Base-by-base conservation (phyloP, 2,113 vertebrate species). In the Sakesphorus luctuosus region DNA sequence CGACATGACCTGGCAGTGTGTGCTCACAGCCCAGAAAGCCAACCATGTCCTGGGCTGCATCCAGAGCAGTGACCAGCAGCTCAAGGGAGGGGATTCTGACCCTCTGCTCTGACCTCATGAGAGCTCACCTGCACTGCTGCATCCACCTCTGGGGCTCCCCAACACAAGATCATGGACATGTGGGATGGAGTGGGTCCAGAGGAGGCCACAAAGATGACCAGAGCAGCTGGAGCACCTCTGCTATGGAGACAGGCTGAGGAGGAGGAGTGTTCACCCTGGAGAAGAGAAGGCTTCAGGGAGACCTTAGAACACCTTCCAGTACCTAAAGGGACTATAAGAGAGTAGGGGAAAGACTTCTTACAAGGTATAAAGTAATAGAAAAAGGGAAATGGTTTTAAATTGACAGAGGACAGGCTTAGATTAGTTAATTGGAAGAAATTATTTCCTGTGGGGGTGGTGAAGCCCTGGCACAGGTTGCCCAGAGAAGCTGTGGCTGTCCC, bases 101-200 rank as follows among this genome's bases (percentile, higher is more conserved):
- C 21, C 33, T 61, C 15, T 38, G 38, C 33, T 62, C n/a, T 62
- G 38, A n/a, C 62, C 56, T n/a, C 24, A 15, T 43, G 40, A 43
- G 40, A 40, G 40, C 40, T 5, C 49, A 29, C 35, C 58, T 40
- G 58, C 56, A 71, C 40, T 3, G 66, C 56, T 55, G 58, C 29
- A 31, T 5, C 43, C 46, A 33, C 36, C 65, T 28, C 65, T 69
- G 74, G 36, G 18, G 1, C 6, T 56, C 13, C 44, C 36, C 74
- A 31, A 1, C 2, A 18, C 3, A 18, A 18, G 59, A 31, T 43
- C 0, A 2, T 3, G 17, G 26, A 36, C 25, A 10, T 73, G 21
- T 9, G 18, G 50, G 35, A 24, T 33, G 50, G 35, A 24, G 20
- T 6, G 17, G 9, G 7, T 43, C 35, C 31, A 56, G n/a, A 63